Base-by-base conservation (phyloP, 2,797 vertebrate genomes). In the Pyrocephalus nanus region DNA sequence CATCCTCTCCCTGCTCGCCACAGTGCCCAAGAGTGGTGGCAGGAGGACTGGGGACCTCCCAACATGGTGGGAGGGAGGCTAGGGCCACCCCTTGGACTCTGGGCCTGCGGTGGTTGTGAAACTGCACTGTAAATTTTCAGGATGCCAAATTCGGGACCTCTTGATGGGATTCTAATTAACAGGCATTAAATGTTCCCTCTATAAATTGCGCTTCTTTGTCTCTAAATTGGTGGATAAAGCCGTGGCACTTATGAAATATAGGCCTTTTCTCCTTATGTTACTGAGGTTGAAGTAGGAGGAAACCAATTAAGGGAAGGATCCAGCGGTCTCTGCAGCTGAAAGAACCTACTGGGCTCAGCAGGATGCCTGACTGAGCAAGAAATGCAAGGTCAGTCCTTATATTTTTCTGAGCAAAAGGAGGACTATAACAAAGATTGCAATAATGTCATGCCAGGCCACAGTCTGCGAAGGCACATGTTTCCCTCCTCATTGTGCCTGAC, bases 161-260 rank as follows among this genome's bases (percentile, higher is more conserved):
- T 94, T 11, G 66, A 92, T 84, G 92, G 70, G 89, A 76, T 90
- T 51, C 79, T 88, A 96, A 96, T 96, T 90, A 94, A 55, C 73
- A 88, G 87, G 70, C 66, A 86, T 90, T 90, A 95, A 92, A 77
- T 47, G 87, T 70, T 96, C 85, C 82, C 92, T 90, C 90, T 88
- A 77, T 93, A 95, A 92, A 96, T 93, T 86, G 73, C 47, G 1
- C 70, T 94, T 62, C 87, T 97, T 96, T 96, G 92, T 92, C 91
- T 94, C 91, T 73, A 95, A 93, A 96, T 79, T 88, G 94, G 92
- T 86, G 87, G 92, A 60, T 93, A 92, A 95, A 96, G 55, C 90
- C 90, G 25, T 42, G 88, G 55, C 25, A 12, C 58, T 96, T 83
- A 81, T 72, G 85, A 95, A 96, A 97, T 88, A 91, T 48, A 70